Percentiles rank a stretch among this genome's conserved stretches.
Evolutionary conservation across 1,140 invertebrate species (phyloP).

Genomic region (Ericerus pela): DNA sequence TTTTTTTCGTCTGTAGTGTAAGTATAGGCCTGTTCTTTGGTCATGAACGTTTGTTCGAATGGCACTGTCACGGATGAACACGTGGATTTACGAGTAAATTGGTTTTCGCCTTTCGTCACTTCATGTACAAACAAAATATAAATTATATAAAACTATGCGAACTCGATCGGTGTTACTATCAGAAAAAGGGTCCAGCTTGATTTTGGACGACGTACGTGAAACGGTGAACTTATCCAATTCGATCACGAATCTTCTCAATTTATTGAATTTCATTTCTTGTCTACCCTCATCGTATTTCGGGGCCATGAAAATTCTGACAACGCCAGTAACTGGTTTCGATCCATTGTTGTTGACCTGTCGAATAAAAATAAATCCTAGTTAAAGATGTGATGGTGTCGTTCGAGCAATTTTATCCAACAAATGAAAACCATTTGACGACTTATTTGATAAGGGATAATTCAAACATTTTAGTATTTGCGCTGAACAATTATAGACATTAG

Average conservation of each 20-base stretch:
- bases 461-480: too few species aligned
- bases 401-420: too few species aligned
- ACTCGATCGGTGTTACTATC: too few species aligned
- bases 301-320: constrained; percentile 42
- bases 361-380: not conserved
- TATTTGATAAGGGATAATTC: too few species aligned
- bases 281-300: constrained; percentile 40
- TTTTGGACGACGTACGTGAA: constrained; percentile 35
- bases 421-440: too few species aligned
- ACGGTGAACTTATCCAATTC: constrained; percentile 41
- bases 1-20: constrained; percentile 19
- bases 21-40: constrained; percentile 32
- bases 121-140: constrained; percentile 28
- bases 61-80: constrained; percentile 45
- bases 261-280: constrained; percentile 31
- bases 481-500: too few species aligned
- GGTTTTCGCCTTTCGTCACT: constrained; percentile 37
- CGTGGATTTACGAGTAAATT: constrained; percentile 36
- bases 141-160: not conserved
- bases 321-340: constrained; percentile 28
- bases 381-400: too few species aligned
- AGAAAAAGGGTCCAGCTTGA: too few species aligned
- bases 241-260: constrained; percentile 37
- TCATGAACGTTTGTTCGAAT: constrained; percentile 43
- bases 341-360: constrained; percentile 26